Base-by-base conservation (phyloP, 2,113 vertebrate genomes). In the Myotis davidii region DNA sequence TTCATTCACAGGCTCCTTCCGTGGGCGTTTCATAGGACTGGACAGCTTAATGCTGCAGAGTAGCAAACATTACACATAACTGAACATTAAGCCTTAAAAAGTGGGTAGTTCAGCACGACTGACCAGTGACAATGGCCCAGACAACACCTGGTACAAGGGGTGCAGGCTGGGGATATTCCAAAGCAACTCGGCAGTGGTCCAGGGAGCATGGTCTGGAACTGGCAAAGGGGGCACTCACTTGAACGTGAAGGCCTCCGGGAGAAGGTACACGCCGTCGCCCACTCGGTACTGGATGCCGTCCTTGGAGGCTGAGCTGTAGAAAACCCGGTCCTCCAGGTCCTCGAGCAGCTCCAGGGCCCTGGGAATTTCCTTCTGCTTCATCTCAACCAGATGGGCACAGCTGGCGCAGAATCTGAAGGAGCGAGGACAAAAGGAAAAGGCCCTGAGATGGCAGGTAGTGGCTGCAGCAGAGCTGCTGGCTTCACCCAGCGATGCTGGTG, bases 1-100 rank as follows among this genome's bases (percentile, higher is more conserved):
- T 90, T 99, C 99, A 0, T 99, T 99, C 96, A 99, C 99, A 0
- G 99, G 99, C 18, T 99, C 99, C 95, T 99, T 99, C 82, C 98
- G 98, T 1, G 99, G 98, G 13, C 99, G 98, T 90, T 99, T 99
- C 96, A 98, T 97, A 0, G 99, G 99, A 95, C 99, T 99, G 23
- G 98, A 98, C 0, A 99, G 98, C 87, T 99, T 99, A 92, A 99
- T 98, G 76, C 99, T 99, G 95, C 3, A 37, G 12, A 79, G 70
- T 23, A 25, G 50, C 27, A 9, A 69, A 3, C 0, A 1, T 4
- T 39, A 48, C 9, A 27, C 1, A 4, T 12, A 39, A 34, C 42
- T 8, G 25, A 37, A 54, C 39, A 6, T 5, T 5, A 20, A 39
- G 16, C 10, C 9, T 65, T 72, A 39, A 48, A 16, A 42, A 50